Conservation (phyloP, 1,140 invertebrate species). For the Saccostrea echinata region DNA sequence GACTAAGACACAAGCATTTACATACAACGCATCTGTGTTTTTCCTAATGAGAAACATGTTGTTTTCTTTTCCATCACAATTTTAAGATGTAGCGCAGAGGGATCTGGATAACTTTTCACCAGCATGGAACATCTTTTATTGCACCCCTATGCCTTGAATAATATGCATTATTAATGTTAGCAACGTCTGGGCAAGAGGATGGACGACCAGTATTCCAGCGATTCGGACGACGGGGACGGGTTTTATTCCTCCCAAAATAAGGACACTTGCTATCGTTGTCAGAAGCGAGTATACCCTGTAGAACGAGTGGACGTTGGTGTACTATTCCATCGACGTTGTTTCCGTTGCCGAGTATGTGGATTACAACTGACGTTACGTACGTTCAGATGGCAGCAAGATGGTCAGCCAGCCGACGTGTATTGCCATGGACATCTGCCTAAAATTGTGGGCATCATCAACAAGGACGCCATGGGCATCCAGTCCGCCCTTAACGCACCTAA, state of each 20-base stretch:
- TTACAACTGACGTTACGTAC: conserved; percentile 74
- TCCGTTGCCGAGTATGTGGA: conserved; percentile 74
- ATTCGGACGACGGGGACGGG: conserved; percentile 65
- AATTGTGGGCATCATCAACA: conserved; percentile 71
- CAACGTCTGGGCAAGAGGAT: conserved; percentile 41
- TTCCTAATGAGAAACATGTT: conserved; percentile 35
- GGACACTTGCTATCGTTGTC: conserved; percentile 74
- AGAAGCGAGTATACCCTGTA: conserved; percentile 76
- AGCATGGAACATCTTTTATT: conserved; percentile 6
- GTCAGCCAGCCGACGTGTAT: conserved; percentile 74
- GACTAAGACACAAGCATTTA: conserved; percentile 25
- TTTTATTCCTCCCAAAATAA: conserved; percentile 60
- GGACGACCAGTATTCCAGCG: conserved; percentile 68
- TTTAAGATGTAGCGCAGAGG: conserved; percentile 10
- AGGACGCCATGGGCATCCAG: conserved; percentile 74
- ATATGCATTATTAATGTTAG: conserved; percentile 28
- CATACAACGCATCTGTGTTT: conserved; percentile 28
- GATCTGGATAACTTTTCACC: conserved; percentile 9
- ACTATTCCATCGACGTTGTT: conserved; percentile 76
- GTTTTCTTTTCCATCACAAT: neutral
- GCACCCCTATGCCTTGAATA: conserved; percentile 5
- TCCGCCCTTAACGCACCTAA: conserved; percentile 75
- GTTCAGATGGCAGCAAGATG: conserved; percentile 74
- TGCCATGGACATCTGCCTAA: conserved; percentile 75
- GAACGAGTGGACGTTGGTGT: conserved; percentile 77